Base-by-base conservation (phyloP, 2,888 invertebrate species). In the Cheilosia impressa region DNA sequence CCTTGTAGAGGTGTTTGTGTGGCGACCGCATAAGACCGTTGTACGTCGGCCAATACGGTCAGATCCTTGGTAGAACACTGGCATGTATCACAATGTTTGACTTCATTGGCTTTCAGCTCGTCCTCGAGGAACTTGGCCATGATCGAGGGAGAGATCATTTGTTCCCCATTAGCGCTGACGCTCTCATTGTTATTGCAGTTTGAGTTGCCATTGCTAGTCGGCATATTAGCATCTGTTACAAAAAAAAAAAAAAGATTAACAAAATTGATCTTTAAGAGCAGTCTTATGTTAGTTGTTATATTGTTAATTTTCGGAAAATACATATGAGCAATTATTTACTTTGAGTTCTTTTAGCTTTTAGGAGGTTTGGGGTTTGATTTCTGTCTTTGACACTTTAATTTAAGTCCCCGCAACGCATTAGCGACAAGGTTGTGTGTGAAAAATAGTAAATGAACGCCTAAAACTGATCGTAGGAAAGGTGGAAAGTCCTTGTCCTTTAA, bases 81-180 rank as follows among this genome's bases (percentile, higher is more conserved):
- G 89, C 97, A 97, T 2, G 96, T 96, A 89, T 96, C 96, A 92
- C 97, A 97, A 90, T 97, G 97, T 91, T 96, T 96, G 2, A 95
- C 94, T 66, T 95, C 94, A 72, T 96, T 95, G 87, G 94, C 92
- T 88, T 97, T 97, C 81, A 96, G 95, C 88, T 97, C 97, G 81
- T 97, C 97, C 92, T 98, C 97, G 38, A 98, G 93, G 84, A 97
- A 96, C 93, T 97, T 97, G 2, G 97, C 97, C 96, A 98, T 96
- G 66, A 97, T 95, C 10, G 97, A 96, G 27, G 97, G 97, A 4
- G 97, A 97, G 15, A 96, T 96, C 89, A 91, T 91, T 43, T 92
- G 90, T 87, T 91, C 90, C 45, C 87, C 88, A 71, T 87, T 89
- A 24, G 83, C 85, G 57, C 77, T 88, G 53, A 38, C 55, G n/a